Percentiles rank a stretch among this genome's conserved stretches.
These are phyloP conservation scores for Gymnopithys bicolor DNA, from an alignment of 2,797 vertebrate genomes.

Conservation along the genomic window DNA sequence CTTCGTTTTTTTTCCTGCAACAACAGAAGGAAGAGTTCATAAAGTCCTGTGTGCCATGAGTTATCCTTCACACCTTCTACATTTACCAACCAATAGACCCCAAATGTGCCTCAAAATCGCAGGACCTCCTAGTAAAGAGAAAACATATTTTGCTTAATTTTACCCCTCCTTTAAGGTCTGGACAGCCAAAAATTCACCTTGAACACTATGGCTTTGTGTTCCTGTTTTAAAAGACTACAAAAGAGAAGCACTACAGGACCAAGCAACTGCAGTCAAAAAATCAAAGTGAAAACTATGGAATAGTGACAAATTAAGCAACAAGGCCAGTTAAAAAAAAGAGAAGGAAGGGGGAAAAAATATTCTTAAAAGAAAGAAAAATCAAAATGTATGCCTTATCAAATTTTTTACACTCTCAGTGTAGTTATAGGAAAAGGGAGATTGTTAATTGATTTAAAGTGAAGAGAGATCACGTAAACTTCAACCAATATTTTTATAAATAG, in stretches of 20 bases:
- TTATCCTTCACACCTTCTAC: neutral
- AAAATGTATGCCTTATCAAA: neutral
- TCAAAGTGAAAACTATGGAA: neutral
- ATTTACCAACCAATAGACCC: neutral
- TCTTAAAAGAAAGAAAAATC: neutral
- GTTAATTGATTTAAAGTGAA: neutral
- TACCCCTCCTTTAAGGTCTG: neutral
- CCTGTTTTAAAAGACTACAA: neutral
- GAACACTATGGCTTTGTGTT: neutral
- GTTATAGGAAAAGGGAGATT: neutral
- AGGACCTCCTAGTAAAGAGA: neutral
- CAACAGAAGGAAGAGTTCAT: conserved; percentile 36
- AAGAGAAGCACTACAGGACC: neutral
- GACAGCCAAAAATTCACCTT: neutral
- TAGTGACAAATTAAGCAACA: neutral
- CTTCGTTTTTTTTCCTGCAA: conserved; percentile 90
- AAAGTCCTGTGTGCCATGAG: neutral
- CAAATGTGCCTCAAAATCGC: neutral
- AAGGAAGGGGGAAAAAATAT: neutral
- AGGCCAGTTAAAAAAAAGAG: neutral
- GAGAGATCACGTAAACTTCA: neutral
- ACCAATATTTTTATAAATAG: neutral
- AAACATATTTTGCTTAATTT: neutral
- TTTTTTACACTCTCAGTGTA: neutral
- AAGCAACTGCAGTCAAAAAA: neutral